A percentile compares a stretch with the other conserved stretches of the same genome.
These are phyloP conservation scores for Muricea muricata DNA, from an alignment of 92 coral and sea anemone species.

Conservation along the genomic window DNA sequence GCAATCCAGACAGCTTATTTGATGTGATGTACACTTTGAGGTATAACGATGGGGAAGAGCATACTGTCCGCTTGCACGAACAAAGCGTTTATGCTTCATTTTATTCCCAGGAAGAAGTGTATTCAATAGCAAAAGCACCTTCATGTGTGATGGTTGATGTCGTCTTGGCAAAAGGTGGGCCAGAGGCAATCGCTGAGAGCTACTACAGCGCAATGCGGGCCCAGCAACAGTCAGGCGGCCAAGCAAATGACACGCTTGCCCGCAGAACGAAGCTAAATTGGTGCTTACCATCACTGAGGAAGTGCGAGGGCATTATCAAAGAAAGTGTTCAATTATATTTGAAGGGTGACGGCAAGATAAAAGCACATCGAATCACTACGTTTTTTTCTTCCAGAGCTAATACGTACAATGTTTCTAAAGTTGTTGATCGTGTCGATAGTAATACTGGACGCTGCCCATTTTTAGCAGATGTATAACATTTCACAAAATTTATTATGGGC, in stretches of 20 bases:
- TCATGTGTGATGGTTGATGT: slow-evolving; percentile 5
- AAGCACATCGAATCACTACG: slow-evolving; percentile 2
- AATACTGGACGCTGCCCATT: slow-evolving; percentile 41
- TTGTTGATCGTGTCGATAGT: slow-evolving; percentile 34
- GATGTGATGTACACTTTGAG: background rate
- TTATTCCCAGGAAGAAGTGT: background rate
- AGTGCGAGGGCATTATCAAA: background rate
- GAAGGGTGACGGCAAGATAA: background rate
- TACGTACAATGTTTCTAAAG: slow-evolving; percentile 26
- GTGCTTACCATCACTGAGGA: slow-evolving; percentile 12
- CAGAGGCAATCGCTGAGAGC: slow-evolving; percentile 1
- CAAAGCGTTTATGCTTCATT: slow-evolving; percentile 7
- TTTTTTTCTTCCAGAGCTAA: slow-evolving; percentile 2
- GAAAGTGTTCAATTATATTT: background rate
- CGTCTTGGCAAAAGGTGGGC: slow-evolving; percentile 5
- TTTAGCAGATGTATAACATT: slow-evolving; percentile 21
- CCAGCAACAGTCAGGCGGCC: background rate
- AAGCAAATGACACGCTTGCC: slow-evolving; percentile 4
- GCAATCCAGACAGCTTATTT: background rate
- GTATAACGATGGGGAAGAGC: slow-evolving; percentile 3
- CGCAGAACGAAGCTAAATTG: slow-evolving; percentile 13
- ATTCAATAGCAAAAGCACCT: slow-evolving; percentile 11
- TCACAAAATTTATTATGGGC: background rate
- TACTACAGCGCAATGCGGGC: slow-evolving; percentile 10
- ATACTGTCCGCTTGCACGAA: slow-evolving; percentile 1